Conservation (phyloP, 2,888 invertebrate species). For the Cybosia mesomella region DNA sequence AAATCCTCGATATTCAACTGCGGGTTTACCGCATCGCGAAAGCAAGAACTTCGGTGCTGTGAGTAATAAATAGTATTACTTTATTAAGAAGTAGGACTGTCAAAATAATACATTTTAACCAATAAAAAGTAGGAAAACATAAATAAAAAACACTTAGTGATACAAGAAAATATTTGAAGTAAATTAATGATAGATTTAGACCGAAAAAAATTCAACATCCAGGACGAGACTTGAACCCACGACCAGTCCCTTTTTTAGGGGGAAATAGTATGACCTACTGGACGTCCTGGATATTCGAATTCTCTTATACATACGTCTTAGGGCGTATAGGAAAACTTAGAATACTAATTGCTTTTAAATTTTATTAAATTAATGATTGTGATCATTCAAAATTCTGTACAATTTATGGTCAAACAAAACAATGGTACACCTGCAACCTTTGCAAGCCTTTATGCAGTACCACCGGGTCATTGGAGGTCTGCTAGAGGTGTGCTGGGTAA, state of each 20-base stretch:
- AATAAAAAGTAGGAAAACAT: background rate
- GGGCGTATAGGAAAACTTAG: too few relatives aligned
- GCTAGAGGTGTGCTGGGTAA: conserved; percentile 50
- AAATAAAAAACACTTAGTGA: background rate
- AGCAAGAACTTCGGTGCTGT: conserved; percentile 30
- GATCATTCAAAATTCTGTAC: conserved; percentile 41
- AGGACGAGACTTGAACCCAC: too few relatives aligned
- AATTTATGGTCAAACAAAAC: conserved; percentile 45
- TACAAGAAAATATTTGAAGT: too few relatives aligned
- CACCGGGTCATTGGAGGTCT: conserved; percentile 50
- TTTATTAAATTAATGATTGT: conserved; percentile 45
- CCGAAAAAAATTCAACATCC: too few relatives aligned
- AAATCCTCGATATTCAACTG: conserved; percentile 24
- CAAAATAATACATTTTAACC: background rate
- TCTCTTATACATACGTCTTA: too few relatives aligned
- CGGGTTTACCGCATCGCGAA: conserved; percentile 26
- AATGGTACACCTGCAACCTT: conserved; percentile 51
- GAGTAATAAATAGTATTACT: conserved; percentile 7
- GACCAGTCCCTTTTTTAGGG: too few relatives aligned
- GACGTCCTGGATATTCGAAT: too few relatives aligned
- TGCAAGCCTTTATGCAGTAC: conserved; percentile 47
- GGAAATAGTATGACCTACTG: too few relatives aligned
- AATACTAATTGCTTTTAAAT: too few relatives aligned
- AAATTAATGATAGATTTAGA: too few relatives aligned
- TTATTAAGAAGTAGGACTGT: background rate